Evolutionary conservation across 2,113 vertebrate genomes (phyloP).

Genomic region (Sylvia atricapilla): DNA sequence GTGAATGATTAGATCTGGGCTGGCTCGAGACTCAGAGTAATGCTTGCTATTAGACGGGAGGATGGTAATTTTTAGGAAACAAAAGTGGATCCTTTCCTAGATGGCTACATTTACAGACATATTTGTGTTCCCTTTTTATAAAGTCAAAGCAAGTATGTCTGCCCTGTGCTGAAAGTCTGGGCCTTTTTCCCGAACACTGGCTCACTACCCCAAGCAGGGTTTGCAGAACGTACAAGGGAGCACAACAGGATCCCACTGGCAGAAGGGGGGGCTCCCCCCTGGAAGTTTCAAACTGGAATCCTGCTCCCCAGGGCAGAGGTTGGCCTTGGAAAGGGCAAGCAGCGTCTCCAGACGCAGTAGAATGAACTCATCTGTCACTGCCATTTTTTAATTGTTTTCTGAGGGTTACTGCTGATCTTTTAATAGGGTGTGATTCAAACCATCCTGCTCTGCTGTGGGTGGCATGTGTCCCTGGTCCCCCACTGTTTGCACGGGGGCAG

Average conservation of each 20-base stretch:
- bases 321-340: not conserved
- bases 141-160: not conserved
- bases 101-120: not conserved
- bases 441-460: not conserved
- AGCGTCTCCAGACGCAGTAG: not conserved
- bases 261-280: not conserved
- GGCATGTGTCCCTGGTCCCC: not conserved
- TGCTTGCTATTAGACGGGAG: not conserved
- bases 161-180: not conserved
- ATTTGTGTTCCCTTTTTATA: not conserved
- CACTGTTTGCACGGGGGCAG: not conserved
- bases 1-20: not conserved
- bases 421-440: not conserved
- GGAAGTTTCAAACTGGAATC: not conserved
- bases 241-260: not conserved
- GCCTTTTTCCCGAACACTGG: not conserved
- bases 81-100: constrained; percentile 35
- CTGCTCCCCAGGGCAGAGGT: not conserved
- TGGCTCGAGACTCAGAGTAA: not conserved
- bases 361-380: not conserved
- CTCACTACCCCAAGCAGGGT: not conserved
- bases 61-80: not conserved
- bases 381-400: constrained; percentile 14
- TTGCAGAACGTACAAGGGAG: not conserved
- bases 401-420: not conserved